Base-by-base conservation (phyloP, 2,888 invertebrate species). In the Agriopis aurantiaria region DNA sequence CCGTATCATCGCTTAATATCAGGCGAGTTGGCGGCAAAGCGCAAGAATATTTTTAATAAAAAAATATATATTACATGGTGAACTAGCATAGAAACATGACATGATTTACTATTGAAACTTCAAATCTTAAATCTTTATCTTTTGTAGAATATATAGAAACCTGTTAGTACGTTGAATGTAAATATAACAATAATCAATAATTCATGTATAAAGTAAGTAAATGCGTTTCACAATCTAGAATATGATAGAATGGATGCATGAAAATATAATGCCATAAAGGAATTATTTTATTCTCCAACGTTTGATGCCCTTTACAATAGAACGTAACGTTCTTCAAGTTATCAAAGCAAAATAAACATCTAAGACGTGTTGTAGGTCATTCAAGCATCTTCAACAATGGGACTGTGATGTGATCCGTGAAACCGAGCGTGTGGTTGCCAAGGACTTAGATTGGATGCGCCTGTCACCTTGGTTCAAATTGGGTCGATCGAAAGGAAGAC, bases 401-500 rank as follows among this genome's bases (percentile, higher is more conserved):
- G 80, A 78, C 82, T 84, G 86, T 85, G 83, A 88, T 87, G 85
- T 89, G 88, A 88, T 88, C 88, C 88, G 81, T 88, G 89, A 88
- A 87, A 87, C 80, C 45, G 70, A 71, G 63, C 66, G 70, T 71
- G 70, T 87, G 84, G 80, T 86, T 91, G 91, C 89, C 93, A 93
- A 93, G 93, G 93, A 90, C 89, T 74, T 76, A 79, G 89, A 90
- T 88, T 84, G 88, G 90, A 90, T 90, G 89, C 83, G 88, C 84
- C 87, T 89, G 91, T 91, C 90, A 85, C 91, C 88, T 91, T 67
- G 90, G 88, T 81, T 74, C 78, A 75, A 88, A 89, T 85, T 84
- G 80, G 88, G 85, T 84, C 87, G 82, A 86, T 85, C 77, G 82
- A 84, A 77, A 76, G 71, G 70, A 71, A 51, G 63, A 71, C 70